Evolutionary conservation across 2,888 invertebrate species (phyloP).

Genomic region (Pseudococcus jackbeardsleyi): DNA sequence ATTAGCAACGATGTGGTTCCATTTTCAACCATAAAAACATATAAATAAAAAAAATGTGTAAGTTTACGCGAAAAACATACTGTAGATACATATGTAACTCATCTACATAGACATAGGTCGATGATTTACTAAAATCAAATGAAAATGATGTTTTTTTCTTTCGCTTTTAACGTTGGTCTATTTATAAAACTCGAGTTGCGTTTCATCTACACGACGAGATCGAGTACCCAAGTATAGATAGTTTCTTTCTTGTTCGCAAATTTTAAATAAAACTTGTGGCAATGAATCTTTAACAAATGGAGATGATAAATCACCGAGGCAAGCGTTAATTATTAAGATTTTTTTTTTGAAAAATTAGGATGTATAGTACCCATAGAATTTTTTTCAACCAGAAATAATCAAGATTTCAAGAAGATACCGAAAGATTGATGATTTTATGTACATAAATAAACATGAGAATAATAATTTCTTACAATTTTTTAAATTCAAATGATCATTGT

Average conservation of each 20-base stretch:
- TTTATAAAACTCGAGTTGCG: neutral
- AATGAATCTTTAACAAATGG: too few relatives aligned
- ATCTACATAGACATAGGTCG: neutral
- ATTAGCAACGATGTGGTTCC: conserved; percentile 13
- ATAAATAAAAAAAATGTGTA: neutral
- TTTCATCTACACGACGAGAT: neutral
- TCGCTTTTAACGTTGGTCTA: neutral
- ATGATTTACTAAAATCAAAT: conserved; percentile 11
- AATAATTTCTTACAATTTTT: too few relatives aligned
- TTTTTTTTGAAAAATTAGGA: too few relatives aligned
- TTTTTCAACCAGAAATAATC: too few relatives aligned
- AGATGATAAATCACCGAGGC: too few relatives aligned
- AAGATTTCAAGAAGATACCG: too few relatives aligned
- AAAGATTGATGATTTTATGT: too few relatives aligned
- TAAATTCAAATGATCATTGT: too few relatives aligned
- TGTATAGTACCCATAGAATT: too few relatives aligned
- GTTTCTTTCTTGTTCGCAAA: neutral
- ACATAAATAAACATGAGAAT: too few relatives aligned
- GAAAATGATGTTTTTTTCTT: neutral
- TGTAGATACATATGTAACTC: neutral
- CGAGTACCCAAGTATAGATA: neutral
- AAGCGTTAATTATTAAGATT: too few relatives aligned
- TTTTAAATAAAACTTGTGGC: too few relatives aligned
- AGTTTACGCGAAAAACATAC: neutral
- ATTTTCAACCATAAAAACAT: neutral